A percentile compares a stretch with the other conserved stretches of the same genome.
phyloP scores from a whole-genome alignment of 2,888 invertebrate genomes.

The Bombylius discolor region DNA sequence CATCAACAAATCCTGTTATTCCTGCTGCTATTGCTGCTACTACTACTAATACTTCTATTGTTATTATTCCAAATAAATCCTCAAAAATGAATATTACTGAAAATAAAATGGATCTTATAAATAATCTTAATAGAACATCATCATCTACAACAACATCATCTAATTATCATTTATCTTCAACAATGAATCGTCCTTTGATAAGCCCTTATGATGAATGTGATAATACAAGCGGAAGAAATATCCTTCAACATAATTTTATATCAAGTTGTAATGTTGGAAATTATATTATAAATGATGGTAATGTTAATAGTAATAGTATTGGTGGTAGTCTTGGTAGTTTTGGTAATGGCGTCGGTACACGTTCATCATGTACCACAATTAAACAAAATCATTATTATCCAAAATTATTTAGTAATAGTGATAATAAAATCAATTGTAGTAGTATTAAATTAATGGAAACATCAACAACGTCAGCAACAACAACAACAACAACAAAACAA shows the following conservation, averaged over 20 bases:
- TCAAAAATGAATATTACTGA: conserved; percentile 36
- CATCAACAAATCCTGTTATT: no score
- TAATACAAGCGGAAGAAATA: background rate
- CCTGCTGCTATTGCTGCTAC: background rate
- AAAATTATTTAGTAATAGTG: conserved; percentile 32
- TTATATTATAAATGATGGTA: background rate
- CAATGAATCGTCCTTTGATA: conserved; percentile 8
- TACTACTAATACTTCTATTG: background rate
- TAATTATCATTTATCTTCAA: conserved; percentile 9
- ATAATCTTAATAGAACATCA: conserved; percentile 24
- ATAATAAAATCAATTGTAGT: conserved; percentile 31
- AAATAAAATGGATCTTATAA: conserved; percentile 32
- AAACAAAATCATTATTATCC: conserved; percentile 32
- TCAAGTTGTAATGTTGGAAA: no score
- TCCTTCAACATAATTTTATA: background rate
- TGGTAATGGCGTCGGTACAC: conserved; percentile 22
- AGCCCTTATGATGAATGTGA: conserved; percentile 2
- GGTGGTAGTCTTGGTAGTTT: background rate
- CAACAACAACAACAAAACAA: no score
- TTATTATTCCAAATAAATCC: background rate
- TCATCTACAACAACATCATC: conserved; percentile 19
- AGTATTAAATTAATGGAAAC: conserved; percentile 1
- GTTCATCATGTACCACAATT: conserved; percentile 28
- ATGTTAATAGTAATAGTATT: background rate
- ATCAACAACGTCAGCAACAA: no score